Base-by-base conservation (phyloP, 2,113 vertebrate species). In the Notechis scutatus region DNA sequence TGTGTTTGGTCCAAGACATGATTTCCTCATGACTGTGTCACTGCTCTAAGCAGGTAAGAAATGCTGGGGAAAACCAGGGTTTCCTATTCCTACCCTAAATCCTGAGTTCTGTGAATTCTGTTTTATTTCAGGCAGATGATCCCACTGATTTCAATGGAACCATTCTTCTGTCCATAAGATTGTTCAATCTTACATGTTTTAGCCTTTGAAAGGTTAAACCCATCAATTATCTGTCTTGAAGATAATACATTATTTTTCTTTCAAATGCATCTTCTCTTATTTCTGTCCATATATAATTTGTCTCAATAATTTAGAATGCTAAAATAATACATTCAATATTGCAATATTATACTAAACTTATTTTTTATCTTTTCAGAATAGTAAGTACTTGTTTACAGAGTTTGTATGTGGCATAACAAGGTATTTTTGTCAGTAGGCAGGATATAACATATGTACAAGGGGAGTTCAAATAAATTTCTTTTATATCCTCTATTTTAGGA, bases 391-490 rank as follows among this genome's bases (percentile, higher is more conserved):
- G 91, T 93, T 81, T 93, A 94, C 81, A 87, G 1, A 93, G 14
- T 92, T 34, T 92, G 93, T 94, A 85, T 91, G 87, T 56, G 95
- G 86, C 42, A 1, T 56, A 95, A 95, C 94, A 96, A 96, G 90
- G 87, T 54, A 55, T 93, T 96, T 95, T 92, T 94, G 87, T 93
- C 96, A 96, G 97, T 92, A 96, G 96, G 90, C 91, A 97, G 90
- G 52, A 96, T 95, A 85, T 0, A 1, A 96, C 90, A 89, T 93
- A 92, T 91, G 23, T 95, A 94, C 97, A 96, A 96, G 95, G 93
- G 95, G 93, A 95, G 95, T 95, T 94, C 97, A 96, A 94, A 94
- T 96, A 94, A 96, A 95, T 96, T 94, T 91, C 91, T 96, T 96
- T 94, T 91, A 95, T 94, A 92, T 61, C 93, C 93, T 96, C 81